Conservation (phyloP, 2,888 invertebrate species). For the Caenorhabditis parvicauda region DNA sequence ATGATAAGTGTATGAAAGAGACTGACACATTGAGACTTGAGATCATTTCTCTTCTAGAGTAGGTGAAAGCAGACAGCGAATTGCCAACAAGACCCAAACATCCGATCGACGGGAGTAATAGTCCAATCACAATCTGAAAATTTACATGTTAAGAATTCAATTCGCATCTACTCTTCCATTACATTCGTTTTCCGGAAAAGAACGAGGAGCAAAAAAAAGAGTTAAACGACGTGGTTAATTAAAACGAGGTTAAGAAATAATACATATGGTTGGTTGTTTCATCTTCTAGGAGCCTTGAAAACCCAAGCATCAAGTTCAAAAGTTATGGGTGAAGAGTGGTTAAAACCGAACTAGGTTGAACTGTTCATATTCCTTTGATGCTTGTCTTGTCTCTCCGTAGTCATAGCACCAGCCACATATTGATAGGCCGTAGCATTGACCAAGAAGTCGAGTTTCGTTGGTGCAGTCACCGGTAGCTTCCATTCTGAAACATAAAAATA, state of each 20-base stretch:
- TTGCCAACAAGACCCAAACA: constrained; percentile 56
- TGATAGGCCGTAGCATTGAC: constrained; percentile 42
- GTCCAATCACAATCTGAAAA: constrained; percentile 54
- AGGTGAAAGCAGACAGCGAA: constrained; percentile 53
- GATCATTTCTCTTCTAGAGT: constrained; percentile 52
- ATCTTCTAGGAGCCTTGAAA: too few species aligned
- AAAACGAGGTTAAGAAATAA: too few species aligned
- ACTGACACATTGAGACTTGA: constrained; percentile 56
- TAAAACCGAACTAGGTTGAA: constrained; percentile 45
- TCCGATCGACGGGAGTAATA: constrained; percentile 56
- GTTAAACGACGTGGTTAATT: too few species aligned
- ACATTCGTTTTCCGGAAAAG: too few species aligned
- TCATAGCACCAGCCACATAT: constrained; percentile 56
- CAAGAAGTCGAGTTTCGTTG: constrained; percentile 21
- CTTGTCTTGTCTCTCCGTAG: constrained; percentile 37
- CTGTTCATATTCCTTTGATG: constrained; percentile 43
- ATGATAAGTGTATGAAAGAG: constrained; percentile 1
- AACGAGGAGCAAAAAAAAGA: too few species aligned
- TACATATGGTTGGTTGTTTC: too few species aligned
- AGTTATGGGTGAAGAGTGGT: too few species aligned
- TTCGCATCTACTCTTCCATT: too few species aligned
- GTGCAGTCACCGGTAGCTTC: constrained; percentile 15
- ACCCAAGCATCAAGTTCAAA: too few species aligned
- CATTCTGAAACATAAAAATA: too few species aligned
- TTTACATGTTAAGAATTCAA: too few species aligned